Conservation (phyloP, 2,888 invertebrate species). For the Liodrosophila aerea region DNA sequence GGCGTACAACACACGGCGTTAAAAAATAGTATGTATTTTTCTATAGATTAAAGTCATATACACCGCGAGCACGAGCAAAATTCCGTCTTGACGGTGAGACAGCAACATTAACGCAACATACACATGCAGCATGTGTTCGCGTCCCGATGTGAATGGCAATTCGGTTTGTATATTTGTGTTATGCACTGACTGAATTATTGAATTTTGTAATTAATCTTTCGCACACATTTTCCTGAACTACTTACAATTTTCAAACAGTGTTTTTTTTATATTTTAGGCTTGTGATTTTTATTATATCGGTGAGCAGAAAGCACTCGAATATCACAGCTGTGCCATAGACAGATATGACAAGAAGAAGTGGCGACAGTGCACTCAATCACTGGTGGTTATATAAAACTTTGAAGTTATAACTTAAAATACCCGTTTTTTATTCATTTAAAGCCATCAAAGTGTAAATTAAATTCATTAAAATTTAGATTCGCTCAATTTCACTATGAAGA, state of each 20-base stretch:
- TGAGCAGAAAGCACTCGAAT: slow-evolving; percentile 4
- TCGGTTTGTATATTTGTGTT: too few species aligned
- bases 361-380: slow-evolving; percentile 19
- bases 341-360: slow-evolving; percentile 43
- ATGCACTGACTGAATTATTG: too few species aligned
- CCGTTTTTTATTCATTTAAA: too few species aligned
- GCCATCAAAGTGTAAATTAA: too few species aligned
- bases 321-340: slow-evolving; percentile 49
- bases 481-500: too few species aligned
- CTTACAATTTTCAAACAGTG: background rate
- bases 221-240: background rate
- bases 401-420: slow-evolving; percentile 59
- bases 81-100: slow-evolving; percentile 70
- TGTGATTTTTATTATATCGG: slow-evolving; percentile 2
- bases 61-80: slow-evolving; percentile 80
- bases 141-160: slow-evolving; percentile 43
- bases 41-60: slow-evolving; percentile 58
- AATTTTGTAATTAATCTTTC: too few species aligned
- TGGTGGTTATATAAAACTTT: slow-evolving; percentile 65
- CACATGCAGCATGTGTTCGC: slow-evolving; percentile 52
- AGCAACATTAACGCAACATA: slow-evolving; percentile 60
- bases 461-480: too few species aligned
- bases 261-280: background rate
- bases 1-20: too few species aligned
- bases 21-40: slow-evolving; percentile 45